Evolutionary conservation across 2,797 vertebrate species (phyloP).

Genomic region (Anolis apletophallus): DNA sequence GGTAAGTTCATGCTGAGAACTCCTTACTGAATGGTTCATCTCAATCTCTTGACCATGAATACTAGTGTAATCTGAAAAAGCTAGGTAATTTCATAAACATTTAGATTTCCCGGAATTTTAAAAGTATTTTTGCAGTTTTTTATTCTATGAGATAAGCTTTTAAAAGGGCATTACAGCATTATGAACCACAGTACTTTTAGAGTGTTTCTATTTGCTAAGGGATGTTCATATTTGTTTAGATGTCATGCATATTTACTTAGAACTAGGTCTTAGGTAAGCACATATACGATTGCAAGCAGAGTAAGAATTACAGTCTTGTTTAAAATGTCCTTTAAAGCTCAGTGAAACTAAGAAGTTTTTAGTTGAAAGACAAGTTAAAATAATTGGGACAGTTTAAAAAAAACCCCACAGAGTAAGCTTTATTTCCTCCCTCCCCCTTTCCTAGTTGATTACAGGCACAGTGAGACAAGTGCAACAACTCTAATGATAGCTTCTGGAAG

Average conservation of each 20-base stretch:
- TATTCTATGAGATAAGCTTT: neutral
- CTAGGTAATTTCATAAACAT: neutral
- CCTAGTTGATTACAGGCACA: slow-evolving; percentile 93
- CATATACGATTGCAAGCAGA: neutral
- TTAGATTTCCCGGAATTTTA: neutral
- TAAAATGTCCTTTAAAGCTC: neutral
- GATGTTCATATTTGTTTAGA: neutral
- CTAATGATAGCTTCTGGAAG: slow-evolving; percentile 92
- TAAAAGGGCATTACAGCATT: neutral
- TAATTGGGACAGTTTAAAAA: slow-evolving; percentile 27
- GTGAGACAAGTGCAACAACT: slow-evolving; percentile 88
- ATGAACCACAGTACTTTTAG: neutral
- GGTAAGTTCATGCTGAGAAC: slow-evolving; percentile 77
- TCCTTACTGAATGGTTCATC: accelerated
- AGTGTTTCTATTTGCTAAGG: neutral
- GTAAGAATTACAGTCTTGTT: neutral
- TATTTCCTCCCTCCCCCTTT: slow-evolving; percentile 32
- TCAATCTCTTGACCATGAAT: neutral
- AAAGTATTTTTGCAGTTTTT: neutral
- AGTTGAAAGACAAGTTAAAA: neutral
- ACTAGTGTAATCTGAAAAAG: neutral
- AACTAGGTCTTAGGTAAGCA: neutral
- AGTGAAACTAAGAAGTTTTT: neutral
- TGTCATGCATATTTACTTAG: no score
- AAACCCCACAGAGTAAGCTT: neutral